A percentile compares a stretch with the other conserved stretches of the same genome.
Evolutionary conservation across 2,113 vertebrate species (phyloP).

Genomic region (Cottus gobio): DNA sequence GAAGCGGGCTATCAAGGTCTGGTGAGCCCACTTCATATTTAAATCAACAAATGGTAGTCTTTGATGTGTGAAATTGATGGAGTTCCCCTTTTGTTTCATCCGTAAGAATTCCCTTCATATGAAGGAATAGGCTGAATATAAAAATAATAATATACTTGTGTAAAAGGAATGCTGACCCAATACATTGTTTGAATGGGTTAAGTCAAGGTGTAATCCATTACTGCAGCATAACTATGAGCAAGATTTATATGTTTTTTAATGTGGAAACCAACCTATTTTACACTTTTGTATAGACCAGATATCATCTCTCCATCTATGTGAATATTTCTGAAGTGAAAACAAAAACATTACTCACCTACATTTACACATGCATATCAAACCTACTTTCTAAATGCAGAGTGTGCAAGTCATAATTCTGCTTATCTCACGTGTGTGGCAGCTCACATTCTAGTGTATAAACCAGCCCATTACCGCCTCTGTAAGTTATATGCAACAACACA

Average conservation of each 20-base stretch:
- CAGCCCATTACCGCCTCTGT: conserved; percentile 58
- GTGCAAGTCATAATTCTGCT: conserved; percentile 72
- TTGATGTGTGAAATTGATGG: neutral
- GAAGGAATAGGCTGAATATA: neutral
- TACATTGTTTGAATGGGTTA: conserved; percentile 37
- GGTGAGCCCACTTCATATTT: neutral
- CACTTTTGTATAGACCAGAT: conserved; percentile 58
- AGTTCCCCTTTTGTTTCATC: conserved; percentile 11
- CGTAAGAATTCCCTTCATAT: conserved; percentile 1
- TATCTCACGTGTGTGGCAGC: conserved; percentile 71
- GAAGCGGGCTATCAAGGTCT: neutral
- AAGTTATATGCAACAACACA: conserved; percentile 64
- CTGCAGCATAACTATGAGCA: conserved; percentile 38
- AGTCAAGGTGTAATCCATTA: conserved; percentile 47
- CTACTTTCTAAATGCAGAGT: conserved; percentile 53
- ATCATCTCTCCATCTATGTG: conserved; percentile 50
- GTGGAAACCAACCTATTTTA: conserved; percentile 50
- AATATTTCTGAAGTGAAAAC: conserved; percentile 81
- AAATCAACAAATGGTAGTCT: neutral
- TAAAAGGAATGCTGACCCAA: conserved; percentile 24
- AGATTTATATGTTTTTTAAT: conserved; percentile 73
- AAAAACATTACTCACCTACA: conserved; percentile 70
- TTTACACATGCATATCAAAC: conserved; percentile 70
- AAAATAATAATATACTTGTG: neutral
- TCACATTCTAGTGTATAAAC: conserved; percentile 66